Base-by-base conservation (phyloP, 2,888 invertebrate genomes). In the Aporophyla nigra region DNA sequence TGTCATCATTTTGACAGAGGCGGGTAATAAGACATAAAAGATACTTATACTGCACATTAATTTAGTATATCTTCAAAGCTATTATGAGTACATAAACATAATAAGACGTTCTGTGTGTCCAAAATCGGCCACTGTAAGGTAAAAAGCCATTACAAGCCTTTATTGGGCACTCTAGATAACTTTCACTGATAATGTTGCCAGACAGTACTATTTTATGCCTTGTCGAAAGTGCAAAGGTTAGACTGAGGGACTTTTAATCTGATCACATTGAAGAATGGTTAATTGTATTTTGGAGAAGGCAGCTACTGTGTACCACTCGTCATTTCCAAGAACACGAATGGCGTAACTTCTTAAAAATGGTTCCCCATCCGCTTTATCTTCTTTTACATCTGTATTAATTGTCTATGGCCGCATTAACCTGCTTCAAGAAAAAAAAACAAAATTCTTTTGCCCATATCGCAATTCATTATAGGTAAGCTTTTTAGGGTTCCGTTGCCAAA, bases 121-220 rank as follows among this genome's bases (percentile, higher is more conserved):
- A n/a, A 54, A 67, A 68, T 54, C 14, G n/a, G 21, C n/a, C 27
- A 56, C 16, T n/a, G 19, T 65, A 65, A 24, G 24, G 6, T 49
- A 65, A 12, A 21, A 27, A 27, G 53, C 7, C 6, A 53, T 76
- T 58, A 33, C 7, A 21, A 43, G 54, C 49, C 59, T 59, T 16
- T 40, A 59, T 49, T n/a, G 19, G 59, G 46, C 40, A 53, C 19
- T 27, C 46, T 49, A 81, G 82, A 69, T 79, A 49, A 79, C 63
- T 79, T 81, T 79, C 75, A 49, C 74, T 65, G 67, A 80, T 62
- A 78, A 66, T 51, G 12, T 46, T 63, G 27, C 9, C 16, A 65
- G 46, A 67, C 19, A 1, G 24, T 63, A 21, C 16, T 51, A 63
- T 43, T 51, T 53, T 46, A 10, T 59, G 43, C 16, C 21, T 65